Evolutionary conservation across 2,888 invertebrate species (phyloP).

Genomic region (Scaptomyza reducta): DNA sequence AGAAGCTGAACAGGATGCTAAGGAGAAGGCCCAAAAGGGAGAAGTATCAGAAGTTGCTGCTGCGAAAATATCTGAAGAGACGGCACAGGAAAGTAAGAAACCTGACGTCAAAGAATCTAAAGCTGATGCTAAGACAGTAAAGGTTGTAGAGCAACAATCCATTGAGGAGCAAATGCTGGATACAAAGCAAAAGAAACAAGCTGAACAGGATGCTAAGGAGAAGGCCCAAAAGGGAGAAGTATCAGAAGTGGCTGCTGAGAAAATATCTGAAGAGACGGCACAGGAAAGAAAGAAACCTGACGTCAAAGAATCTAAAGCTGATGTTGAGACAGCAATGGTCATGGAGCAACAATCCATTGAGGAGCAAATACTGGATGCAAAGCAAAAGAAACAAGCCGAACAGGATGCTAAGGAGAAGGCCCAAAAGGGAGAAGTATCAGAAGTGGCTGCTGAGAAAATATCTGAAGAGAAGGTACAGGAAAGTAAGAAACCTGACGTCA

Average conservation of each 20-base stretch:
- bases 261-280: conserved; percentile 12
- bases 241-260: conserved; percentile 6
- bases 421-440: conserved; percentile 14
- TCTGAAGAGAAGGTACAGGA: conserved; percentile 19
- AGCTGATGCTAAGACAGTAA: conserved; percentile 35
- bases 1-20: conserved; percentile 3
- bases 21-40: neutral
- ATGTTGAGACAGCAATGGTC: neutral
- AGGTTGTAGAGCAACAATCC: conserved; percentile 1
- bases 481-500: conserved; percentile 3
- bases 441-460: conserved; percentile 17
- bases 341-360: conserved; percentile 17
- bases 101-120: conserved; percentile 7
- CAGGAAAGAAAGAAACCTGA: conserved; percentile 12
- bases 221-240: conserved; percentile 30
- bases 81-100: conserved; percentile 6
- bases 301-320: conserved; percentile 6
- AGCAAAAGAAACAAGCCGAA: conserved; percentile 28
- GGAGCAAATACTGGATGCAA: conserved; percentile 17
- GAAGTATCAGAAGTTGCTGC: conserved; percentile 20
- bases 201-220: conserved; percentile 6
- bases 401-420: neutral
- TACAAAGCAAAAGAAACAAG: conserved; percentile 7
- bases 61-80: conserved; percentile 22
- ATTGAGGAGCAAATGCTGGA: conserved; percentile 13